Percentiles rank a stretch among this genome's conserved stretches.
Evolutionary conservation across 2,888 invertebrate species (phyloP).

Genomic region (Piscicola geometra): DNA sequence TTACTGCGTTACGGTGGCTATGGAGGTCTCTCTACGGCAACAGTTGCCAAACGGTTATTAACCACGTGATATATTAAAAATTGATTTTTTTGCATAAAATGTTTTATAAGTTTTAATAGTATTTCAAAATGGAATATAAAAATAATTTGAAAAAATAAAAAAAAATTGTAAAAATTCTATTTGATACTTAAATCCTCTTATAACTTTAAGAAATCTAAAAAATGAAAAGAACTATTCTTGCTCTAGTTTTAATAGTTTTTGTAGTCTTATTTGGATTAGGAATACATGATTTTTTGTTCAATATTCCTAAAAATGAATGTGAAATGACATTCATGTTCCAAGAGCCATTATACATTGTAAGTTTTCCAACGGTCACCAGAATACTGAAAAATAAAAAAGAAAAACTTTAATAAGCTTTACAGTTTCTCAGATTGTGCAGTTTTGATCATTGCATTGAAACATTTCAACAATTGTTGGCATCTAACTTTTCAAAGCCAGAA

Average conservation of each 20-base stretch:
- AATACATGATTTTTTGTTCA: conserved; percentile 65
- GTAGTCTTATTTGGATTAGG: conserved; percentile 60
- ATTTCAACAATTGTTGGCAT: too few species aligned
- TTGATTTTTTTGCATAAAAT: neutral
- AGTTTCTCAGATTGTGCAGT: too few species aligned
- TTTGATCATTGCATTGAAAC: too few species aligned
- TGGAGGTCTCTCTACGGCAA: conserved; percentile 38
- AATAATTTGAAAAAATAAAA: neutral
- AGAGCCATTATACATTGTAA: conserved; percentile 83
- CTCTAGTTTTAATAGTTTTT: neutral
- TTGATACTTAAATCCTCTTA: neutral
- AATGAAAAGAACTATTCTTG: neutral
- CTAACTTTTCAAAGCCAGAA: too few species aligned
- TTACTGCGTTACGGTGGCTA: conserved; percentile 36
- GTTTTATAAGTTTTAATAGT: neutral
- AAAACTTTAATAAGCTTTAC: too few species aligned
- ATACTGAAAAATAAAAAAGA: too few species aligned
- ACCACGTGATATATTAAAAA: conserved; percentile 24
- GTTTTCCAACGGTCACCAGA: too few species aligned
- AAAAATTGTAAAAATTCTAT: neutral
- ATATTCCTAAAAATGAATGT: conserved; percentile 74
- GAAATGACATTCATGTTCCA: conserved; percentile 94
- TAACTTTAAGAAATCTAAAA: neutral
- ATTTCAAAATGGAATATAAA: neutral
- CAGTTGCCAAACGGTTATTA: conserved; percentile 35